Evolutionary conservation across 2,797 vertebrate species (phyloP).

Genomic region (Pteronotus mesoamericanus): DNA sequence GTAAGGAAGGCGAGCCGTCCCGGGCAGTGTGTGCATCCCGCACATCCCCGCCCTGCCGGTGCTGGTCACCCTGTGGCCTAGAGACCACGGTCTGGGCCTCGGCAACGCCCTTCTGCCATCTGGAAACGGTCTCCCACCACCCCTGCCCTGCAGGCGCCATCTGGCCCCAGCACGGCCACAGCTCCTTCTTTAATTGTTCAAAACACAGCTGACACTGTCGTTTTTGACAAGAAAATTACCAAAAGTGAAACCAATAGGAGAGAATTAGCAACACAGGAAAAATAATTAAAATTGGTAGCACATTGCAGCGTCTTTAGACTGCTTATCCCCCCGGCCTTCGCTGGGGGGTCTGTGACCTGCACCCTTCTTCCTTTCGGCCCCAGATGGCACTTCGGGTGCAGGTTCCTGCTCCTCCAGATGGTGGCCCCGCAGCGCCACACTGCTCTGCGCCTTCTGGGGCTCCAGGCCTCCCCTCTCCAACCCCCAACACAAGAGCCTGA

Average conservation of each 20-base stretch:
- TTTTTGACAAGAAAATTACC: not conserved
- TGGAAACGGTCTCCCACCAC: not conserved
- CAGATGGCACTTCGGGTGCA: not conserved
- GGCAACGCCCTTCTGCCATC: not conserved
- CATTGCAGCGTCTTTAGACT: not conserved
- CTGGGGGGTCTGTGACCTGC: not conserved
- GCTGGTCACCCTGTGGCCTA: not conserved
- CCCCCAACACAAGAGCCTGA: not conserved
- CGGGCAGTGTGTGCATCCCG: not conserved
- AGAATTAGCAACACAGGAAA: not conserved
- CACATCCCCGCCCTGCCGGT: not conserved
- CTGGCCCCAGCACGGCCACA: not conserved
- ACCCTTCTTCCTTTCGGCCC: not conserved
- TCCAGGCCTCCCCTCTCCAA: not conserved
- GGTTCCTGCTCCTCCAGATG: not conserved
- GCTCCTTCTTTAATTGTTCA: not conserved
- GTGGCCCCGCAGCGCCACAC: not conserved
- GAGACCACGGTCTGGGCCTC: not conserved
- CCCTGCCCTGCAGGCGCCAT: not conserved
- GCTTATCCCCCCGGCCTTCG: no score
- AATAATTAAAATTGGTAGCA: not conserved
- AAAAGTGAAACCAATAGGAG: not conserved
- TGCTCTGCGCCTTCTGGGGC: not conserved
- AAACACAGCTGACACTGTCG: not conserved
- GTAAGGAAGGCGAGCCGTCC: not conserved